Percentiles rank a stretch among this genome's conserved stretches.
phyloP scores from a whole-genome alignment of 1,140 invertebrate genomes.

The Acarapis woodi region DNA sequence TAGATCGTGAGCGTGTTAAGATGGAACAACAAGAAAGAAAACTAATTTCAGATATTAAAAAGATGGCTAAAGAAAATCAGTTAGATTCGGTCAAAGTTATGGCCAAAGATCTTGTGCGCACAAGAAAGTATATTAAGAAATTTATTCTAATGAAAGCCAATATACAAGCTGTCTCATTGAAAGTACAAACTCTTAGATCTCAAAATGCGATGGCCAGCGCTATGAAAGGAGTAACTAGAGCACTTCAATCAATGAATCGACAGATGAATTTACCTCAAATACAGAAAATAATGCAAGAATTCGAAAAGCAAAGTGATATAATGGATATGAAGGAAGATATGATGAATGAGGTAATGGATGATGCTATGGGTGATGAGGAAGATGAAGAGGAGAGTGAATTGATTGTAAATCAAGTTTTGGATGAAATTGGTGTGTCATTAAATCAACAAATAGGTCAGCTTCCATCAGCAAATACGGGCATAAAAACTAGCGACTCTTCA shows the following conservation, averaged over 20 bases:
- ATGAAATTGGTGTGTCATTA: constrained; percentile 83
- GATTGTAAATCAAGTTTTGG: constrained; percentile 24
- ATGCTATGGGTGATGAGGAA: constrained; percentile 90
- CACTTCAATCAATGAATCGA: constrained; percentile 91
- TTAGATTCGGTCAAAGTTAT: constrained; percentile 99
- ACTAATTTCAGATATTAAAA: constrained; percentile 91
- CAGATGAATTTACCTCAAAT: constrained; percentile 94
- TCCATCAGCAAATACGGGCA: constrained; percentile 37
- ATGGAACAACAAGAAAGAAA: constrained; percentile 99
- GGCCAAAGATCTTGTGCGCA: constrained; percentile 94
- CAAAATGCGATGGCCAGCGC: constrained; percentile 98
- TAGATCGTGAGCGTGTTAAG: constrained; percentile 67
- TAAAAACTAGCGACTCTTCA: constrained; percentile 21
- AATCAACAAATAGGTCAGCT: constrained; percentile 57
- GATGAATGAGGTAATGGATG: constrained; percentile 98
- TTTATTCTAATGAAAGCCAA: constrained; percentile 99
- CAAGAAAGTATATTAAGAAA: constrained; percentile 72
- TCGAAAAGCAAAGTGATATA: constrained; percentile 97
- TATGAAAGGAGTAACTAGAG: constrained; percentile 94
- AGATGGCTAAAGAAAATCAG: constrained; percentile 93
- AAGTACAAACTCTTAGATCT: constrained; percentile 89
- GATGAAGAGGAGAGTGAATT: constrained; percentile 69
- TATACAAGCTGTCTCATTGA: constrained; percentile 91
- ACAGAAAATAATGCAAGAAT: constrained; percentile 83
- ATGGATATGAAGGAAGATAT: constrained; percentile 99